Conservation (phyloP, 2,888 invertebrate genomes). For the Lepas anatifera region DNA sequence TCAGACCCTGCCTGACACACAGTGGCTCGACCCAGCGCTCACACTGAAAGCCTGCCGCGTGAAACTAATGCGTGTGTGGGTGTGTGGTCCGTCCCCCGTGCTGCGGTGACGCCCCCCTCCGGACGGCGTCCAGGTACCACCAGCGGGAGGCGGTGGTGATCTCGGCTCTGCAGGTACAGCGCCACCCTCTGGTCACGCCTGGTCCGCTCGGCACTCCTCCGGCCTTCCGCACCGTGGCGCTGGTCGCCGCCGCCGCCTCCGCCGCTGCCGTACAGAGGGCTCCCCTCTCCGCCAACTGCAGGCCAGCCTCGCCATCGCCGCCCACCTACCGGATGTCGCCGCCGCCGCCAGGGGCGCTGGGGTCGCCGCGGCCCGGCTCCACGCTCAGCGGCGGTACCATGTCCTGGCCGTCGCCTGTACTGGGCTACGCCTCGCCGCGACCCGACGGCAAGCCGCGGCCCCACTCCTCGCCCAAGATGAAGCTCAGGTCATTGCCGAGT, state of each 20-base stretch:
- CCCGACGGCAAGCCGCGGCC: slow-evolving; percentile 47
- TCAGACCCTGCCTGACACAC: not conserved
- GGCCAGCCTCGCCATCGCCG: slow-evolving; percentile 8
- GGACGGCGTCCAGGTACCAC: slow-evolving; percentile 54
- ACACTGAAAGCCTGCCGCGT: no score
- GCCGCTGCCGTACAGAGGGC: not conserved
- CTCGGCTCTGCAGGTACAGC: slow-evolving; percentile 85
- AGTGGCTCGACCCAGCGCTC: no score
- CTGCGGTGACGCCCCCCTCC: not conserved
- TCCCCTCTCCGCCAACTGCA: not conserved
- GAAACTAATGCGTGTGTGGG: no score
- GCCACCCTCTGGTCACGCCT: slow-evolving; percentile 77
- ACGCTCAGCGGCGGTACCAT: slow-evolving; percentile 17
- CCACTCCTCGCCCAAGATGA: slow-evolving; percentile 82
- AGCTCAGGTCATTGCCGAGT: slow-evolving; percentile 58
- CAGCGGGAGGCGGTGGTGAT: slow-evolving; percentile 84
- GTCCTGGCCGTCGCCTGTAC: slow-evolving; percentile 9
- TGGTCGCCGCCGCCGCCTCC: slow-evolving; percentile 18
- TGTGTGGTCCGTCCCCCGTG: no score
- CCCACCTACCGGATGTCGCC: slow-evolving; percentile 3
- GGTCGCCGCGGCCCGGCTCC: slow-evolving; percentile 21
- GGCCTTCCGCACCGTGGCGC: slow-evolving; percentile 14
- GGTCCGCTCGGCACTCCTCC: slow-evolving; percentile 56
- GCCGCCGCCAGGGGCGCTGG: slow-evolving; percentile 11
- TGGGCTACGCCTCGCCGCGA: not conserved